These are phyloP conservation scores for Lasiurus borealis DNA, from an alignment of 2,113 vertebrate genomes.

Conservation along the genomic window DNA sequence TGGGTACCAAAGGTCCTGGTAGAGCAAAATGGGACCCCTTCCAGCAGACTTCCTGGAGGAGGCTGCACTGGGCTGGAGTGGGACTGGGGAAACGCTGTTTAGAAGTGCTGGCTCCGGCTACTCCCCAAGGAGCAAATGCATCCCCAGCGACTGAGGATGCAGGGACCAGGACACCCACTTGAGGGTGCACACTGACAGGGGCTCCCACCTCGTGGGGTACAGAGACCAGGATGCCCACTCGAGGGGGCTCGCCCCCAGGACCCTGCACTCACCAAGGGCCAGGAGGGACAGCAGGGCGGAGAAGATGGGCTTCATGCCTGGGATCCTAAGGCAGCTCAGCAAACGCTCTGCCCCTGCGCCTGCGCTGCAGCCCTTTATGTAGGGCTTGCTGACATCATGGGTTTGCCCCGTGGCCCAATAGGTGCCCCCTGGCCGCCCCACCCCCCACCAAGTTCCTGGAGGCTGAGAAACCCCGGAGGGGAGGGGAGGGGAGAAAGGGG, in stretches of 20 bases:
- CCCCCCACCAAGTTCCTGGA: neutral
- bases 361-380: slow-evolving; percentile 60
- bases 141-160: neutral
- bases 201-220: rapidly evolving
- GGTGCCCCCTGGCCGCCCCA: no score
- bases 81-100: no score
- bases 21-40: neutral
- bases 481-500: neutral
- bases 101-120: neutral
- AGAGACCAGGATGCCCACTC: rapidly evolving
- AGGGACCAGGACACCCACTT: no score
- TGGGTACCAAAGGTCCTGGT: neutral
- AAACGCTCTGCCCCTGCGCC: neutral
- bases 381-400: neutral
- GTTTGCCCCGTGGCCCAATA: slow-evolving; percentile 51
- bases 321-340: neutral
- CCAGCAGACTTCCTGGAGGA: no score
- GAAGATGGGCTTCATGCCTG: slow-evolving; percentile 64
- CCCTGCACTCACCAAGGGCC: slow-evolving; percentile 71
- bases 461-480: neutral
- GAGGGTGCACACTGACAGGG: no score
- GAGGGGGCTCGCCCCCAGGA: rapidly evolving
- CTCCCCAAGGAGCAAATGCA: no score
- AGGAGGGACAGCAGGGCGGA: slow-evolving; percentile 22
- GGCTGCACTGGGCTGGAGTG: no score